Evolutionary conservation across 1,140 invertebrate genomes (phyloP).

Genomic region (Ostrea denselamellosa): DNA sequence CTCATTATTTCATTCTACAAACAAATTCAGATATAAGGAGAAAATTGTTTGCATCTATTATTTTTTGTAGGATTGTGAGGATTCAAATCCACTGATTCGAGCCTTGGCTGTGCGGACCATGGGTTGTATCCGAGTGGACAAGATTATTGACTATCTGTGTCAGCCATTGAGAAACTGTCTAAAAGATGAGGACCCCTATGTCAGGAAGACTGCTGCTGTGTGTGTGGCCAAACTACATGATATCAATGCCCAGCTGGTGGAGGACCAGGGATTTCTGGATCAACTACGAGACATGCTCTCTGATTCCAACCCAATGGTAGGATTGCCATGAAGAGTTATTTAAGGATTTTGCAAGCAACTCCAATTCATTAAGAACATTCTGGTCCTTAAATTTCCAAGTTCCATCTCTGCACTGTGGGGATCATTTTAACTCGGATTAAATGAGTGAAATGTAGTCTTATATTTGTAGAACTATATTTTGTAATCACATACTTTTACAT

Average conservation of each 20-base stretch:
- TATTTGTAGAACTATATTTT: too few relatives aligned
- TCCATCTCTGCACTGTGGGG: too few relatives aligned
- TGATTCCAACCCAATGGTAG: constrained; percentile 99
- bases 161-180: constrained; percentile 98
- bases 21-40: too few relatives aligned
- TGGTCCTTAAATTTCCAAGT: too few relatives aligned
- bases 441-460: too few relatives aligned
- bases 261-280: constrained; percentile 99
- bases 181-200: constrained; percentile 98
- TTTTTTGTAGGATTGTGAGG: constrained; percentile 95
- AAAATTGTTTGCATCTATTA: not conserved
- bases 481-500: too few relatives aligned
- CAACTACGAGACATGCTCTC: constrained; percentile 97
- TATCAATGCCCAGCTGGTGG: constrained; percentile 97
- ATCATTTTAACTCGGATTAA: too few relatives aligned
- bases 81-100: constrained; percentile 99
- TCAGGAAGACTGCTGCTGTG: constrained; percentile 99
- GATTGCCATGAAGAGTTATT: too few relatives aligned
- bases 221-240: constrained; percentile 99
- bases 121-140: constrained; percentile 99
- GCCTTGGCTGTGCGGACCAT: constrained; percentile 99
- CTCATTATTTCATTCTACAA: too few relatives aligned
- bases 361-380: too few relatives aligned
- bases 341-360: too few relatives aligned
- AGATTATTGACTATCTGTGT: constrained; percentile 99